Conservation (phyloP, 1,140 invertebrate genomes). For the Caenorhabditis tropicalis region DNA sequence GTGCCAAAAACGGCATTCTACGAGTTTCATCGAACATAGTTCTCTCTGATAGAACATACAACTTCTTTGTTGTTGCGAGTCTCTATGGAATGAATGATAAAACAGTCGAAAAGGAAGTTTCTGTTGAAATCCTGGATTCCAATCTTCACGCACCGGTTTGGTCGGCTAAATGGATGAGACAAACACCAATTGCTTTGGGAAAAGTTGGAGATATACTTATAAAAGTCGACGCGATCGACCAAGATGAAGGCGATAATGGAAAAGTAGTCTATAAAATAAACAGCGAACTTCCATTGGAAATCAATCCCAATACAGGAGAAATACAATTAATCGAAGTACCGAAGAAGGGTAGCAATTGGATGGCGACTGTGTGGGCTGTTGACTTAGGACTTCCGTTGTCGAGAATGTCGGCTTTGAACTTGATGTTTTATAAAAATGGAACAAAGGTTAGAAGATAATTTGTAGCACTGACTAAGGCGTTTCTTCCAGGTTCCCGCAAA, state of each 20-base stretch:
- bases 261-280: slow-evolving; percentile 53
- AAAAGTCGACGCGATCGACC: slow-evolving; percentile 79
- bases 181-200: slow-evolving; percentile 25
- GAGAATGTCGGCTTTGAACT: slow-evolving; percentile 39
- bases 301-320: slow-evolving; percentile 51
- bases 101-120: neutral
- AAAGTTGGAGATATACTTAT: neutral
- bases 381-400: slow-evolving; percentile 49
- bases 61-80: slow-evolving; percentile 50
- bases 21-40: slow-evolving; percentile 44
- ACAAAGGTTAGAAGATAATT: slow-evolving; percentile 30
- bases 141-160: slow-evolving; percentile 70
- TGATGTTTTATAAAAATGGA: slow-evolving; percentile 54
- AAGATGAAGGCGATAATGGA: slow-evolving; percentile 82
- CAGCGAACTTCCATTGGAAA: slow-evolving; percentile 38
- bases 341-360: slow-evolving; percentile 17
- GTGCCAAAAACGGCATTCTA: slow-evolving; percentile 30
- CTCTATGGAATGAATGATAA: neutral
- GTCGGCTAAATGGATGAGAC: slow-evolving; percentile 48
- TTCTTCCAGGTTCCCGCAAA: slow-evolving; percentile 44
- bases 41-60: slow-evolving; percentile 28
- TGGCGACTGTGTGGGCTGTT: slow-evolving; percentile 34
- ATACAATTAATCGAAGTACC: slow-evolving; percentile 32
- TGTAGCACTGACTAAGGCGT: neutral
- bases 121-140: slow-evolving; percentile 68